Evolutionary conservation across 2,888 invertebrate genomes (phyloP).

Genomic region (Hypolimnas misippus): DNA sequence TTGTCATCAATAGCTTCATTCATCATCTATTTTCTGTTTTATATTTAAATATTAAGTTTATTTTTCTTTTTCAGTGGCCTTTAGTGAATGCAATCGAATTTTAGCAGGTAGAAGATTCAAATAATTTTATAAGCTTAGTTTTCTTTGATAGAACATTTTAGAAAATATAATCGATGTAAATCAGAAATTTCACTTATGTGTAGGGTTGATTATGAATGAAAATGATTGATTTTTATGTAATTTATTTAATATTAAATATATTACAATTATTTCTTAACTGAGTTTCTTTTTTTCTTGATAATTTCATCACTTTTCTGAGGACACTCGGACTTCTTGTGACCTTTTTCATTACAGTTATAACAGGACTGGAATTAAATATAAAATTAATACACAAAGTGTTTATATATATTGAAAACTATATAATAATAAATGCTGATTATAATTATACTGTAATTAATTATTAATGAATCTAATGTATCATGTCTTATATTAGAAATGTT

Average conservation of each 20-base stretch:
- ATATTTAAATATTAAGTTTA: not conserved
- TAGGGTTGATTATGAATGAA: constrained; percentile 19
- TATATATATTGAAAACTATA: too few species aligned
- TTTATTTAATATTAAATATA: constrained; percentile 14
- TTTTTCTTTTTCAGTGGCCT: constrained; percentile 17
- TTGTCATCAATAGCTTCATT: too few species aligned
- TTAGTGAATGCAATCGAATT: constrained; percentile 1
- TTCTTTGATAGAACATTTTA: not conserved
- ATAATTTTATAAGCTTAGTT: not conserved
- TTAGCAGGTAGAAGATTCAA: constrained; percentile 1
- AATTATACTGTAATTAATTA: too few species aligned
- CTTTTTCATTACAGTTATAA: constrained; percentile 82
- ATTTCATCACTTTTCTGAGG: constrained; percentile 54
- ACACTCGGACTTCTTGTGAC: constrained; percentile 83
- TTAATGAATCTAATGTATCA: too few species aligned
- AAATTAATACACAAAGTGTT: not conserved
- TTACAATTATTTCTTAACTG: constrained; percentile 22
- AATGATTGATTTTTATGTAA: constrained; percentile 17
- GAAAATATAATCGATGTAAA: constrained; percentile 9
- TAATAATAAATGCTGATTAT: too few species aligned
- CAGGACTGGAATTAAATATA: constrained; percentile 75
- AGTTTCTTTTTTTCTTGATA: constrained; percentile 34
- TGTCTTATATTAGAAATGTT: too few species aligned
- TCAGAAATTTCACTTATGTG: constrained; percentile 12
- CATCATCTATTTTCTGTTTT: not conserved